Percentiles rank a stretch among this genome's conserved stretches.
These are phyloP conservation scores for Trachelus iudaicus DNA, from an alignment of 2,888 invertebrate genomes.

Conservation along the genomic window DNA sequence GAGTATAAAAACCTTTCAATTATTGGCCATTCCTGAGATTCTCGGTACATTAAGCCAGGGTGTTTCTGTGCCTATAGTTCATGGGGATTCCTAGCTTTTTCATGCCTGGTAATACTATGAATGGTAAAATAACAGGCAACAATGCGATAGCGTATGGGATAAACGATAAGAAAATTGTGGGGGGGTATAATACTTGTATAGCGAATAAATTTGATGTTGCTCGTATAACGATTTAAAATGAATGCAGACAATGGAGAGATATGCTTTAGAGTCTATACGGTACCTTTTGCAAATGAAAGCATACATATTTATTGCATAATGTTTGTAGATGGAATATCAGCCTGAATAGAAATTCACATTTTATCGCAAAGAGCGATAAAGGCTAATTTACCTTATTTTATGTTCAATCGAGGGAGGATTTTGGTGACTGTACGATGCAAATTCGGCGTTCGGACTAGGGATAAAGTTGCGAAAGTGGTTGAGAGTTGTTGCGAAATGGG, in stretches of 20 bases:
- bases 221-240: slow-evolving; percentile 10
- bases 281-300: background rate
- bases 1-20: background rate
- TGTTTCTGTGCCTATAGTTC: background rate
- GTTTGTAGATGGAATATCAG: background rate
- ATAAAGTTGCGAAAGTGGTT: slow-evolving; percentile 4
- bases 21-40: background rate
- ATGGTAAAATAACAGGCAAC: background rate
- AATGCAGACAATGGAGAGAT: background rate
- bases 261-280: background rate
- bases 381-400: background rate
- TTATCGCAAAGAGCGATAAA: background rate
- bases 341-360: background rate
- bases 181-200: background rate
- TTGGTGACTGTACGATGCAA: background rate
- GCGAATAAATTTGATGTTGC: background rate
- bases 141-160: background rate
- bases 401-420: background rate
- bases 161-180: background rate
- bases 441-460: background rate
- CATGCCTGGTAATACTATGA: background rate
- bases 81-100: background rate
- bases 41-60: background rate
- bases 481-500: slow-evolving; percentile 10
- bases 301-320: background rate